Evolutionary conservation across 2,888 invertebrate species (phyloP).

Genomic region (Clitarchus hookeri): DNA sequence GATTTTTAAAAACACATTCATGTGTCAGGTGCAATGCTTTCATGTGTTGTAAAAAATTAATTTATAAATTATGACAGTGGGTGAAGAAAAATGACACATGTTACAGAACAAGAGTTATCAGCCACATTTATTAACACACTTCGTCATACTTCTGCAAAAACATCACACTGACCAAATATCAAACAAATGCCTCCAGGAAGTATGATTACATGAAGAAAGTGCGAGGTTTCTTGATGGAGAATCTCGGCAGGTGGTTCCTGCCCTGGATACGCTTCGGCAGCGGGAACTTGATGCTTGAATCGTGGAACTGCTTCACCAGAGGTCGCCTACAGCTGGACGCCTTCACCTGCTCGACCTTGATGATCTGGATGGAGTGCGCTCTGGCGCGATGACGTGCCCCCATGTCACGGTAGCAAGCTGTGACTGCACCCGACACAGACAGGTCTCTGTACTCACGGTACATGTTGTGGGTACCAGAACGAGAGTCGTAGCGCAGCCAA

Average conservation of each 20-base stretch:
- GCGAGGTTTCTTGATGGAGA: constrained; percentile 81
- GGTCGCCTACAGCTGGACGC: constrained; percentile 90
- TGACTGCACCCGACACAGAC: constrained; percentile 94
- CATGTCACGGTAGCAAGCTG: constrained; percentile 98
- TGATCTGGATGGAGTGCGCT: constrained; percentile 96
- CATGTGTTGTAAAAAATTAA: too few relatives aligned
- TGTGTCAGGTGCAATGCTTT: too few relatives aligned
- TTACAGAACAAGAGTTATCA: too few relatives aligned
- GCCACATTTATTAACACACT: too few relatives aligned
- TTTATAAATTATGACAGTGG: too few relatives aligned
- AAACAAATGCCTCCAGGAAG: background rate
- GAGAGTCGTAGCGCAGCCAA: constrained; percentile 98
- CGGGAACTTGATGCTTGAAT: constrained; percentile 95
- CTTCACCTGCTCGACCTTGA: constrained; percentile 92
- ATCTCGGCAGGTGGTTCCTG: constrained; percentile 79
- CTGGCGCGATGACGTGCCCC: constrained; percentile 97
- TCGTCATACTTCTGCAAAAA: background rate
- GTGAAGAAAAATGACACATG: too few relatives aligned
- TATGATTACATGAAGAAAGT: constrained; percentile 70
- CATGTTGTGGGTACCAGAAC: constrained; percentile 99
- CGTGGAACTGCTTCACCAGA: constrained; percentile 98
- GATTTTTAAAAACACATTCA: too few relatives aligned
- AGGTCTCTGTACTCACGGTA: constrained; percentile 99
- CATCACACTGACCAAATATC: background rate
- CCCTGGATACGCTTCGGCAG: constrained; percentile 88